phyloP scores from a whole-genome alignment of 2,888 invertebrate species.

The Stramonita haemastoma region DNA sequence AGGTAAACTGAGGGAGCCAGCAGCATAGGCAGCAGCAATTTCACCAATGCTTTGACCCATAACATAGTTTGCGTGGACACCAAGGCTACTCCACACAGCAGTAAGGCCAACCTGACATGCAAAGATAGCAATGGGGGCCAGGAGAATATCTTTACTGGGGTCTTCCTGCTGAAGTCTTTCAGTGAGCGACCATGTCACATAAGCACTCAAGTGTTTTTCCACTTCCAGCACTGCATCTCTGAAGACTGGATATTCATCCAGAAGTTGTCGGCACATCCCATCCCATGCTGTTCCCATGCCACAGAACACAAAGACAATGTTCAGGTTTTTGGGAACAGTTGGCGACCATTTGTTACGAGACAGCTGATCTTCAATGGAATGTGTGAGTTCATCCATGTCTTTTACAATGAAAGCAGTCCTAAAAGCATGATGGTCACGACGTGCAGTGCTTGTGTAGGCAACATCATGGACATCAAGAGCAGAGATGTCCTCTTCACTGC shows the following conservation, averaged over 20 bases:
- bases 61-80: constrained; percentile 54
- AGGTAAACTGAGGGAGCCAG: constrained; percentile 52
- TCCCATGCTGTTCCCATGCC: constrained; percentile 68
- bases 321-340: neutral
- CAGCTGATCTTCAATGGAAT: neutral
- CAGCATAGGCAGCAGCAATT: constrained; percentile 59
- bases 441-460: constrained; percentile 55
- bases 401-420: constrained; percentile 46
- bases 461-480: neutral
- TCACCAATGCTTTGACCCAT: constrained; percentile 68
- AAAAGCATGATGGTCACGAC: constrained; percentile 51
- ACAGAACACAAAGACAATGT: constrained; percentile 63
- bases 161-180: constrained; percentile 46
- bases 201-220: constrained; percentile 49
- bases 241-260: constrained; percentile 47
- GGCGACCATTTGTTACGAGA: neutral
- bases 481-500: neutral
- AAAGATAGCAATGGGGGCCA: constrained; percentile 62
- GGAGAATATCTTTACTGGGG: constrained; percentile 45
- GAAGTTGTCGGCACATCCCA: constrained; percentile 61
- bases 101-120: constrained; percentile 59
- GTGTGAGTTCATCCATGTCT: constrained; percentile 36
- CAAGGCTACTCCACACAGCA: constrained; percentile 54
- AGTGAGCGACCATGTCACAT: constrained; percentile 51
- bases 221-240: constrained; percentile 51